Evolutionary conservation across 2,797 vertebrate species (phyloP), one percentile per base, ranked within the genome.

Genomic region (Epinephelus awoara): DNA sequence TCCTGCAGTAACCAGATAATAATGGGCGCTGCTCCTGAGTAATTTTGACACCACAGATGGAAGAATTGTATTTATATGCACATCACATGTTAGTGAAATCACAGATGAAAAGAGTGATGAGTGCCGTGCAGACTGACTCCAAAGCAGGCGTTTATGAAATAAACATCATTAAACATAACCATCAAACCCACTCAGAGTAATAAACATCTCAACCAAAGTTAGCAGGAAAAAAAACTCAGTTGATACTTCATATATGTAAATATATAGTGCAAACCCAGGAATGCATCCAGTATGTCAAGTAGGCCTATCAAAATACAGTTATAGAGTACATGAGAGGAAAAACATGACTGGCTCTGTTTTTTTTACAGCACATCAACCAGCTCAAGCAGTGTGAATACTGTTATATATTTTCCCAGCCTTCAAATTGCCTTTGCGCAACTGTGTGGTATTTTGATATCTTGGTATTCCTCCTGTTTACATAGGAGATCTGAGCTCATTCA

Each of bases 21-120:
- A 65, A 63, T 44, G 21, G 59, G 50, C 15, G 47, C 40, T 75
- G 42, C 15, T 66, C 3, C 19, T 42, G 44, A 69, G 6, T 56
- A 4, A 25, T 62, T 25, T 23, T 17, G 25, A 50, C 29, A 14
- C 52, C 46, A 65, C 8, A 47, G 42, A 29, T 42, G 17, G 18
- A 50, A 56, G 19, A 15, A 67, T 19, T 40, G 1, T 11, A 54
- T 40, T 58, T 46, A 19, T 25, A 27, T 46, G 15, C 34, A 42
- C 12, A 52, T 61, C 40, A 23, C 13, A 40, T 23, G 13, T 25
- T 46, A 34, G 27, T 59, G 5, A 56, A 49, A 25, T 34, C 42
- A 29, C 13, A 0, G 38, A 38, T 47, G 11, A 40, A 51, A 51
- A 47, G n/a, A 56, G 21, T n/a, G 25, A 55, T 0, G 18, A 18